phyloP scores from a whole-genome alignment of 30 jellyfish, hydroid and myxozoan genomes.

The Sanderia malayensis region DNA sequence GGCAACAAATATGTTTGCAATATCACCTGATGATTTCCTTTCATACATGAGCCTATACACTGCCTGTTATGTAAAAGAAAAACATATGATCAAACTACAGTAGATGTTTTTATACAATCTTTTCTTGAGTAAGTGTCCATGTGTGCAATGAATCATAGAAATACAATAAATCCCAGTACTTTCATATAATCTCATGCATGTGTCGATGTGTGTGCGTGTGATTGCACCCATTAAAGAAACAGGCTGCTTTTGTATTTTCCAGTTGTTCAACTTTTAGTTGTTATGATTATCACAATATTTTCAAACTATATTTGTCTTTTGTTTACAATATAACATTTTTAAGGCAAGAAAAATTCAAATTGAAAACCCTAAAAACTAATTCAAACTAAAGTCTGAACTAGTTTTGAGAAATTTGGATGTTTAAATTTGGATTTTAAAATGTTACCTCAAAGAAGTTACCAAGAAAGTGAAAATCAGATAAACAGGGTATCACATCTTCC shows the following conservation, averaged over 20 bases:
- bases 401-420: not conserved
- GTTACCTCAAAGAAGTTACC: constrained; percentile 34
- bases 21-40: constrained; percentile 31
- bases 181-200: too few species aligned
- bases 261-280: not conserved
- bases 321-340: not conserved
- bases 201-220: too few species aligned
- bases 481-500: constrained; percentile 31
- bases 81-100: not conserved
- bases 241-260: too few species aligned
- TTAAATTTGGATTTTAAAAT: not conserved
- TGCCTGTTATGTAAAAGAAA: constrained; percentile 18
- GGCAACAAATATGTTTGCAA: constrained; percentile 25
- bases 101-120: not conserved
- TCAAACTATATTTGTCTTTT: constrained; percentile 7
- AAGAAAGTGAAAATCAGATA: constrained; percentile 32
- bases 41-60: constrained; percentile 28
- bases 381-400: not conserved
- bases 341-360: constrained; percentile 11
- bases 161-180: not conserved
- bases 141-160: not conserved
- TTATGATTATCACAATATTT: not conserved
- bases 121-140: too few species aligned
- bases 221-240: too few species aligned
- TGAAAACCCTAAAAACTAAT: constrained; percentile 6